phyloP scores from a whole-genome alignment of 1,140 invertebrate genomes.

The Psix sp. region DNA sequence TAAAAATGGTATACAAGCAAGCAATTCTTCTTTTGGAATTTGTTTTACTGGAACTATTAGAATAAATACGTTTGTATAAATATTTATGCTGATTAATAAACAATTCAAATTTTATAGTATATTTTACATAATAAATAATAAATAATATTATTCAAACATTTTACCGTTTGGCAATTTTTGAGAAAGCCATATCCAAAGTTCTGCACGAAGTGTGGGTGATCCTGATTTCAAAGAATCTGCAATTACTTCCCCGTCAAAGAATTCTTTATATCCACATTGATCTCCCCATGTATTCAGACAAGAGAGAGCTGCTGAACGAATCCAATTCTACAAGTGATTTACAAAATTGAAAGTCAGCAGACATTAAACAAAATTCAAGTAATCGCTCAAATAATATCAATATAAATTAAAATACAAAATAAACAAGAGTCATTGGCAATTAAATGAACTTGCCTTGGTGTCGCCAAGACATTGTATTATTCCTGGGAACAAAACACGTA shows the following conservation, averaged over 20 bases:
- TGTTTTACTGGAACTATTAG: constrained; percentile 81
- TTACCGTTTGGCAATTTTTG: constrained; percentile 86
- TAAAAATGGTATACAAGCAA: constrained; percentile 86
- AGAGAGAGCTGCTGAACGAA: constrained; percentile 85
- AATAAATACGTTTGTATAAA: no score
- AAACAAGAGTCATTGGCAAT: background rate
- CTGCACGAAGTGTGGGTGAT: constrained; percentile 87
- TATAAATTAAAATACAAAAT: constrained; percentile 1
- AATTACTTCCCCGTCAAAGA: constrained; percentile 94
- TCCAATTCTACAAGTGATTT: constrained; percentile 79
- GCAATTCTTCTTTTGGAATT: constrained; percentile 88
- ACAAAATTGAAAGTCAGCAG: no score
- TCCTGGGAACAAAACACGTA: constrained; percentile 88
- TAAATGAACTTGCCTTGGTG: constrained; percentile 76
- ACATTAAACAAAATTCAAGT: constrained; percentile 12
- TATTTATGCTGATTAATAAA: no score
- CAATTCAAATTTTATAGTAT: no score
- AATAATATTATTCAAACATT: constrained; percentile 11
- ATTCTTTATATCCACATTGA: constrained; percentile 86
- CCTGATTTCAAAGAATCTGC: constrained; percentile 89
- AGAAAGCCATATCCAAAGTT: constrained; percentile 90
- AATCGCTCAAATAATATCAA: constrained; percentile 5
- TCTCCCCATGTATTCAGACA: constrained; percentile 91
- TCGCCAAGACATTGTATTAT: constrained; percentile 86
- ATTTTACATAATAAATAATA: no score